Evolutionary conservation across 2,888 invertebrate species (phyloP), one percentile per base, ranked within the genome.

Genomic region (Ectobius pallidus): DNA sequence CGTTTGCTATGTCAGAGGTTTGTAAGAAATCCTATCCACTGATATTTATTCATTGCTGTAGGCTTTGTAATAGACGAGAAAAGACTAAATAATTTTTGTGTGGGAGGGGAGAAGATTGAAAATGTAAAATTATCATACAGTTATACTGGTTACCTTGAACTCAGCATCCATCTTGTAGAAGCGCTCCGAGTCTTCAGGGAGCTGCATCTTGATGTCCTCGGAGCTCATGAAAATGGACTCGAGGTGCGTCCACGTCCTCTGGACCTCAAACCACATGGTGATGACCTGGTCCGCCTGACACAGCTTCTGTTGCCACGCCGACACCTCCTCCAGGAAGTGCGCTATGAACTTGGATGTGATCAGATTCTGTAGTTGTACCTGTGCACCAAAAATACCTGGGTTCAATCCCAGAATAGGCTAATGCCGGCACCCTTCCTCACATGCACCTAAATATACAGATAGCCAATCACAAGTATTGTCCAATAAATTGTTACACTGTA

Each of bases 161-260:
- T 96, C 94, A 14, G 87, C 85, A 82, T 98, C 97, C 77, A 97
- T 95, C 77, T 89, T 89, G 84, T 96, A 95, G 83, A 98, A 98
- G 80, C 97, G 87, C 70, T 91, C 91, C 0, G 97, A 96, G 84
- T 98, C 98, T 77, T 95, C 92, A 2, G 98, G 97, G 70, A 98
- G 84, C 82, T 98, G 97, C 80, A 92, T 93, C 73, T 97, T 88
- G 78, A 98, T 98, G 83, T 98, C 98, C 82, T 98, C 97, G 0
- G 97, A 97, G 77, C 96, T 97, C 91, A 97, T 97, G 82, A 98
- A 98, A 81, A 98, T 98, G 79, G 96, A 96, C 85, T 98, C 97
- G 75, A 98, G 87, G 84, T 98, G 96, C 79, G 94, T 94, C 98
- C 98, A 98, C 27, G 97, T 97, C 72, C 97, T 87, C 84, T 98